These are phyloP conservation scores for Syngnathus typhle DNA, from an alignment of 2,113 vertebrate species.

Conservation along the genomic window DNA sequence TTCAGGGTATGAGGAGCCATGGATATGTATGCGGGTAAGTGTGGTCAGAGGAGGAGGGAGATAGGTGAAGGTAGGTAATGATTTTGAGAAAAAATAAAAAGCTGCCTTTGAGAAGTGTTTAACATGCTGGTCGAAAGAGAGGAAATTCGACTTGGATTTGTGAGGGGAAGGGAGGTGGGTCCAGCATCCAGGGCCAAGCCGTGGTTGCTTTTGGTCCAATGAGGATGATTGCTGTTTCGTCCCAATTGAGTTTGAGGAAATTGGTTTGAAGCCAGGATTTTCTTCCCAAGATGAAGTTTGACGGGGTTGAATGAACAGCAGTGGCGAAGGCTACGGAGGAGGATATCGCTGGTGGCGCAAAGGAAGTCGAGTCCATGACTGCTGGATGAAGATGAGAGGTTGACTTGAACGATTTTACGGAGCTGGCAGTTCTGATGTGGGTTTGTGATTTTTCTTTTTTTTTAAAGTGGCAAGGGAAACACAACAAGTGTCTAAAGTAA, in stretches of 20 bases:
- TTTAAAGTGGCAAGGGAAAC: conserved; percentile 10
- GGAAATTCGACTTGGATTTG: not conserved
- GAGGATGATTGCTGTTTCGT: not conserved
- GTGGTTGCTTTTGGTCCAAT: not conserved
- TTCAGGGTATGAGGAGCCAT: not conserved
- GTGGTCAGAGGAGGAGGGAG: not conserved
- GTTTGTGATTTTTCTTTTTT: conserved; percentile 4
- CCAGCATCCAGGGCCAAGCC: not conserved
- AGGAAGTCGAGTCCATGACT: not conserved
- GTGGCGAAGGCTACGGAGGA: not conserved
- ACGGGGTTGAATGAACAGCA: not conserved
- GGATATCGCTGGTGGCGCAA: not conserved
- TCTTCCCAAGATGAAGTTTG: not conserved
- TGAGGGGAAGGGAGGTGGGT: not conserved
- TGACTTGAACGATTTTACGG: not conserved
- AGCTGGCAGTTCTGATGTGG: not conserved
- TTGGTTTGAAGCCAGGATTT: not conserved
- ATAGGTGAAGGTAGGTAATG: not conserved
- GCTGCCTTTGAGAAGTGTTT: not conserved
- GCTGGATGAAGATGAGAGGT: not conserved
- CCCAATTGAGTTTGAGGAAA: not conserved
- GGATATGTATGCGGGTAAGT: not conserved
- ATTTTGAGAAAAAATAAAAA: not conserved
- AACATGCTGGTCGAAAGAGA: not conserved
- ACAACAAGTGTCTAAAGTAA: conserved; percentile 14